phyloP scores from a whole-genome alignment of 2,113 vertebrate species.

The Lichenostomus cassidix region DNA sequence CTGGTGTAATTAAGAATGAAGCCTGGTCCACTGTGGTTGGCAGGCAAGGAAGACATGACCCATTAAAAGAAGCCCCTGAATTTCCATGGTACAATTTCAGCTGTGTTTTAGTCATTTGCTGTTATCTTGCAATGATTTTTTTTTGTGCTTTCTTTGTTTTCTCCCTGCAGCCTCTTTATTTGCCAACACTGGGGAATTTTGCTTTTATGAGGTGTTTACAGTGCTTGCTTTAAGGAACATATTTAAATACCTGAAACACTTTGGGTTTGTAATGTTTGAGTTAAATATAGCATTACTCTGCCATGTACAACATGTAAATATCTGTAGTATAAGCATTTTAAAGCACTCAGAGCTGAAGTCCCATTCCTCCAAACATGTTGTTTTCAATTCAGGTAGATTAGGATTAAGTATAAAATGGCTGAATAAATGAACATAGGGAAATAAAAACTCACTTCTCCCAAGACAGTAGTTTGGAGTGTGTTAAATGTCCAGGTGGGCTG shows the following conservation, averaged over 20 bases:
- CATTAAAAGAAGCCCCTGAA: neutral
- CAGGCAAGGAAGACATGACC: neutral
- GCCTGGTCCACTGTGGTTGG: neutral
- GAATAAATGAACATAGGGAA: fast-evolving
- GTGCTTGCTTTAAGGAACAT: constrained; percentile 20
- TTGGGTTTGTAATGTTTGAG: neutral
- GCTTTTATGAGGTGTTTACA: constrained; percentile 44
- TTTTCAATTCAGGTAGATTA: neutral
- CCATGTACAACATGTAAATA: neutral
- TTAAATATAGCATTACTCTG: constrained; percentile 4
- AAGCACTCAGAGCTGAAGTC: neutral
- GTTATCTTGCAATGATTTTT: neutral
- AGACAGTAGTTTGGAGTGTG: neutral
- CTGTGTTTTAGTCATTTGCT: neutral
- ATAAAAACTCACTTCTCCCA: neutral
- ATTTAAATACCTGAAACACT: constrained; percentile 8
- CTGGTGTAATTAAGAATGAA: neutral
- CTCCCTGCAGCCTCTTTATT: constrained; percentile 31
- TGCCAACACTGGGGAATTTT: constrained; percentile 31
- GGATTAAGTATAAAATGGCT: neutral
- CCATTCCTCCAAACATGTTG: neutral
- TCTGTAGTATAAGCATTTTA: neutral
- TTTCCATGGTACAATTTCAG: neutral
- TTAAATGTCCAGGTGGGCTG: neutral
- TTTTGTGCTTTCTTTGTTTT: neutral